Conservation (phyloP, 1,140 invertebrate species). For the Saccostrea echinata region DNA sequence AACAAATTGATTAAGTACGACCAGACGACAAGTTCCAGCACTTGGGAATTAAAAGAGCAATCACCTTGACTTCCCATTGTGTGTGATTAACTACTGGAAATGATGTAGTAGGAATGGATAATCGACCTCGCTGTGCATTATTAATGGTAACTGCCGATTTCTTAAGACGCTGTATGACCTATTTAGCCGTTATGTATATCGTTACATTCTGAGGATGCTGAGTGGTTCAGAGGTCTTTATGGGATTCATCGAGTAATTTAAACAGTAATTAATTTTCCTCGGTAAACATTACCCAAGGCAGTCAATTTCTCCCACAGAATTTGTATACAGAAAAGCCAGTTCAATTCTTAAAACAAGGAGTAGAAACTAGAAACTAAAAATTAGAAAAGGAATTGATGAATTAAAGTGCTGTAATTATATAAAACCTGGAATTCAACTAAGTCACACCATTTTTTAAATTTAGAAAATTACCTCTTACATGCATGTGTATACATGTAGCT, state of each 20-base stretch:
- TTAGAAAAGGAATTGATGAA: too few species aligned
- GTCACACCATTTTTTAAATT: too few species aligned
- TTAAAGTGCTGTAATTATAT: too few species aligned
- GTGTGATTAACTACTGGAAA: background rate
- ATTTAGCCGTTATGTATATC: background rate
- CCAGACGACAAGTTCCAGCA: background rate
- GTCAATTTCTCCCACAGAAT: background rate
- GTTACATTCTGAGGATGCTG: background rate
- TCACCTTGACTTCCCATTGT: background rate
- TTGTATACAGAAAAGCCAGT: background rate
- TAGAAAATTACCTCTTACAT: too few species aligned
- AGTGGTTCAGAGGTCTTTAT: background rate
- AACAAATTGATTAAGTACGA: background rate
- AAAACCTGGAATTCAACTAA: too few species aligned
- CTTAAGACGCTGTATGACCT: background rate
- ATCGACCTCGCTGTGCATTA: background rate
- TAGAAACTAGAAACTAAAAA: too few species aligned
- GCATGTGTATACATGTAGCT: too few species aligned
- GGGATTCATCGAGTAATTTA: background rate
- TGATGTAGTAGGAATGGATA: background rate
- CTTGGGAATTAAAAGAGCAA: background rate
- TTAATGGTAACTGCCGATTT: background rate
- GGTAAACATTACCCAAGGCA: background rate
- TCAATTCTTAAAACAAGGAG: too few species aligned
- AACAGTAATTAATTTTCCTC: background rate